Evolutionary conservation across 2,797 vertebrate species (phyloP), one percentile per base, ranked within the genome.

Genomic region (Gobio occitaniae): DNA sequence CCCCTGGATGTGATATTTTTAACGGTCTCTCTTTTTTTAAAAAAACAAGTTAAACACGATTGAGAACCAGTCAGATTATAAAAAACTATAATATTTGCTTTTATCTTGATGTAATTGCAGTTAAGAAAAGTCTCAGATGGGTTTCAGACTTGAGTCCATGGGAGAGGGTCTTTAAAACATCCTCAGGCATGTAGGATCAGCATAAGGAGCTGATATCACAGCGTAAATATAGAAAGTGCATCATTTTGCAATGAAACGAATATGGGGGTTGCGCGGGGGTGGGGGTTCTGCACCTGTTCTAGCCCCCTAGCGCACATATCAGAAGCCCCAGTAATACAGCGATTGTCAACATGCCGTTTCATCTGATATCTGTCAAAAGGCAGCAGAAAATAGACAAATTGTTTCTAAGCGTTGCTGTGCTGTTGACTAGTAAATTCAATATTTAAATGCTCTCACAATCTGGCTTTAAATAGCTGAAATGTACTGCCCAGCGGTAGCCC

Each of bases 181-280:
- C 61, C 85, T 82, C 36, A 78, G 80, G 75, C 77, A 88, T 89
- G 85, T 76, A 50, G 89, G 91, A 92, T 89, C 29, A 90, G 91
- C 91, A 90, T 86, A 92, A 95, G 93, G 89, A 92, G 91, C 92
- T 95, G 94, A 96, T 95, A 93, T 95, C 94, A 95, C 90, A 38
- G 83, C 89, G 88, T 93, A 92, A 93, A 95, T 95, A 95, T 94
- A 95, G 93, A 91, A 87, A 15, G 87, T 88, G 87, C 93, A 92
- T 95, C 94, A 94, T 94, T 94, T 92, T 89, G 91, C 90, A 78
- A 89, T 93, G 95, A 90, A 93, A 94, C 91, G 87, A 93, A 95
- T 95, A 91, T 91, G 94, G 91, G 92, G 91, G 36, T 69, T 56
- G 82, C 29, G 19, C 12, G 61, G 32, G 63, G 65, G 93, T 89